These are phyloP conservation scores for Progne subis DNA, from an alignment of 2,113 vertebrate species.

Conservation along the genomic window DNA sequence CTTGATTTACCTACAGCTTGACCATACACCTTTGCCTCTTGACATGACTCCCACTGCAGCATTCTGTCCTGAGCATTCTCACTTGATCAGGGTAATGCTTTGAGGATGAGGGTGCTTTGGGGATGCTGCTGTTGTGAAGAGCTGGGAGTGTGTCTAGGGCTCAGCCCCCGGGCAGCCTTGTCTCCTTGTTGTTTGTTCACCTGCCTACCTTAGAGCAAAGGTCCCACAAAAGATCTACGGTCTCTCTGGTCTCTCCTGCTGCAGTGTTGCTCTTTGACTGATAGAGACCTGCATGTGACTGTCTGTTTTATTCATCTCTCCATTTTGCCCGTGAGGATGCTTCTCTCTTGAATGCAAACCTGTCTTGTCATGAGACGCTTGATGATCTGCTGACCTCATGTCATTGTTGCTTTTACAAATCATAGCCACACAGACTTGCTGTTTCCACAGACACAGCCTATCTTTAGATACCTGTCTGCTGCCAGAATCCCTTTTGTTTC, in stretches of 20 bases:
- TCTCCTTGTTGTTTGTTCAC: not conserved
- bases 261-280: not conserved
- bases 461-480: not conserved
- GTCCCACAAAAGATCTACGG: not conserved
- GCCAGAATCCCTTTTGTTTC: conserved; percentile 1
- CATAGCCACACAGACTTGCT: not conserved
- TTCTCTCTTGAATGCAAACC: not conserved
- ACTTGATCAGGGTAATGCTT: not conserved
- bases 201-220: not conserved
- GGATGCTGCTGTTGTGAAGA: not conserved
- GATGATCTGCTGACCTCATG: not conserved
- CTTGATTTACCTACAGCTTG: not conserved
- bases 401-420: not conserved
- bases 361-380: not conserved
- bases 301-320: not conserved
- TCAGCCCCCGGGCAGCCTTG: not conserved
- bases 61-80: not conserved
- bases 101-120: not conserved
- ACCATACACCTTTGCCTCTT: not conserved
- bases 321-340: not conserved
- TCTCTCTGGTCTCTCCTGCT: not conserved
- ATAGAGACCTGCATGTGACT: not conserved
- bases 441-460: not conserved
- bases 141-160: not conserved
- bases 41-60: not conserved